Evolutionary conservation across 2,797 vertebrate species (phyloP), one percentile per base, ranked within the genome.

Genomic region (Leptodactylus fallax): DNA sequence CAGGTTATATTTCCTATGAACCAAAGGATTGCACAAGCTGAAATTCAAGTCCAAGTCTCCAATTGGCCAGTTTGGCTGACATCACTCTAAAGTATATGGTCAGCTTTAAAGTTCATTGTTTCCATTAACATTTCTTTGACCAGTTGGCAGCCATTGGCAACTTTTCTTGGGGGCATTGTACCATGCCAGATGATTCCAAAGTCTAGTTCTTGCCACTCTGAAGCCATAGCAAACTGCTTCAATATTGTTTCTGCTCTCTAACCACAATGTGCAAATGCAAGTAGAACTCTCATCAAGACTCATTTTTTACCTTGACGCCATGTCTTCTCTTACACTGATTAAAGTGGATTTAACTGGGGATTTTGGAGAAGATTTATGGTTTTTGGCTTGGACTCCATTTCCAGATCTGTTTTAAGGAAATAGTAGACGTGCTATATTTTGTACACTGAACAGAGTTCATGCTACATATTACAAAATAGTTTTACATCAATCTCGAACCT

Each of bases 391-490:
- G 45, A 74, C 45, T 49, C 7, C 36, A 36, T 36, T 36, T 36
- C 36, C 36, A 36, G 36, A 4, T 36, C 36, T 36, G 17, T 49
- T 51, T n/a, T 76, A 76, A 58, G 53, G 55, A 58, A 80, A 58
- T 23, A 45, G 11, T 25, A 80, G 56, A 27, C 16, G 17, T 53
- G 21, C 53, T 23, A 53, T 23, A 77, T 51, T 77, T 53, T 77
- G 72, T 77, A 21, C 49, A 23, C 49, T n/a, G 0, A 2, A n/a
- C 72, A 61, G 25, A 60, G 25, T 80, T 58, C 56, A 60, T 80
- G 78, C 25, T 61, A 60, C 78, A 60, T 58, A 80, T 80, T 80
- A 17, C 45, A 65, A 67, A 55, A 67, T 53, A 53, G 23, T 83
- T 25, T 82, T 49, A 47, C 49, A 51, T 67, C 63, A 61, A 47